Base-by-base conservation (phyloP, 2,797 vertebrate genomes). In the Intellagama lesueurii region DNA sequence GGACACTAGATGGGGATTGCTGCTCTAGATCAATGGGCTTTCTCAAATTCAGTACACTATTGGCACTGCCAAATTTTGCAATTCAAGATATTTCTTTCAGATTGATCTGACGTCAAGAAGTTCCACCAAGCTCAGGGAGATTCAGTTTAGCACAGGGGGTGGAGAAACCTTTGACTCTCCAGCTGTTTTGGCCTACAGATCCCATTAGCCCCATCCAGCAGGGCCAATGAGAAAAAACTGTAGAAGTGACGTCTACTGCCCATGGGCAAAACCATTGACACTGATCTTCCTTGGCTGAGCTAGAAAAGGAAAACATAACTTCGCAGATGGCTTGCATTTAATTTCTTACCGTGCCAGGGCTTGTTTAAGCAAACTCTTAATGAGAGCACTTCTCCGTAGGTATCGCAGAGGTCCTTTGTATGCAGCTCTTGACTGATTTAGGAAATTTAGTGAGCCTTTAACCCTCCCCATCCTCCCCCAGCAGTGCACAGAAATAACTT, bases 361-460 rank as follows among this genome's bases (percentile, higher is more conserved):
- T 68, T 69, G 60, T 56, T 87, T 68, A 82, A 87, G 85, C 80
- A 60, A 78, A 35, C 44, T 69, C 72, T 77, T 35, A 72, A 78
- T 8, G n/a, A 40, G 82, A 72, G 72, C 32, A 69, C 60, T 90
- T 90, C 47, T 69, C 80, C 79, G 66, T 66, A 49, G 28, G 22
- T 35, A 49, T 32, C 49, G 68, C 79, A 44, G 30, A 77, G 32
- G 66, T 90, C 89, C 66, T 90, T 90, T 82, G 85, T 87, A 90
- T 90, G 89, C 79, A 77, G 49, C 47, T 83, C 85, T 87, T 83
- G 89, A 70, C 66, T 90, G 89, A 83, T 70, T 80, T 80, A 83
- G 73, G 72, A 70, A 77, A 87, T 82, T 90, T 87, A 87, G 72
- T 30, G 64, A 87, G 64, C 60, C 40, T 81, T 89, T 89, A 86